Evolutionary conservation across 2,888 invertebrate genomes (phyloP).

Genomic region (Neoascia interrupta): DNA sequence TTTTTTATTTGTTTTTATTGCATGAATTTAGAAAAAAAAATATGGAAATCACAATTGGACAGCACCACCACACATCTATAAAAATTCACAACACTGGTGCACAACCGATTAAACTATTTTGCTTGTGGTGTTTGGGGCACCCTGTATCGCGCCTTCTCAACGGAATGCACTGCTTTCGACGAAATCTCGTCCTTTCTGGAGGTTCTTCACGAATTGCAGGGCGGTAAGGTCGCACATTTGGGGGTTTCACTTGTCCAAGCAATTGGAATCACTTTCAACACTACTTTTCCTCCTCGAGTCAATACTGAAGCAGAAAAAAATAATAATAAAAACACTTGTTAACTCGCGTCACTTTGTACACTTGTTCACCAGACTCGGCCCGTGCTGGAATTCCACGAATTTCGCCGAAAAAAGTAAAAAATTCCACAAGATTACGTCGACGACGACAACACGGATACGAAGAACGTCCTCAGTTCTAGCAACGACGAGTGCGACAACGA

Average conservation of each 20-base stretch:
- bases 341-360: slow-evolving; percentile 15
- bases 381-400: slow-evolving; percentile 10
- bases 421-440: slow-evolving; percentile 47
- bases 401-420: slow-evolving; percentile 5
- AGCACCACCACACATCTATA: slow-evolving; percentile 32
- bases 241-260: slow-evolving; percentile 24
- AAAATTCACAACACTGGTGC: slow-evolving; percentile 22
- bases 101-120: slow-evolving; percentile 32
- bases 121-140: slow-evolving; percentile 21
- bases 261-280: background rate
- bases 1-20: slow-evolving; percentile 11
- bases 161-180: slow-evolving; percentile 47
- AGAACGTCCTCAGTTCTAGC: slow-evolving; percentile 46
- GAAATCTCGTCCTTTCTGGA: slow-evolving; percentile 39
- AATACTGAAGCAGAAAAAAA: background rate
- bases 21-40: slow-evolving; percentile 20
- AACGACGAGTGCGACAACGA: slow-evolving; percentile 28
- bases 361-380: slow-evolving; percentile 44
- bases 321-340: background rate
- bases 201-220: slow-evolving; percentile 30
- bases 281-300: background rate
- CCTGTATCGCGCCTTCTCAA: background rate
- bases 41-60: slow-evolving; percentile 42
- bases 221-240: slow-evolving; percentile 35
- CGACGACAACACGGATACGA: slow-evolving; percentile 16